A percentile compares a stretch with the other conserved stretches of the same genome.
Evolutionary conservation across 2,888 invertebrate genomes (phyloP).

Genomic region (Campaea margaritaria): DNA sequence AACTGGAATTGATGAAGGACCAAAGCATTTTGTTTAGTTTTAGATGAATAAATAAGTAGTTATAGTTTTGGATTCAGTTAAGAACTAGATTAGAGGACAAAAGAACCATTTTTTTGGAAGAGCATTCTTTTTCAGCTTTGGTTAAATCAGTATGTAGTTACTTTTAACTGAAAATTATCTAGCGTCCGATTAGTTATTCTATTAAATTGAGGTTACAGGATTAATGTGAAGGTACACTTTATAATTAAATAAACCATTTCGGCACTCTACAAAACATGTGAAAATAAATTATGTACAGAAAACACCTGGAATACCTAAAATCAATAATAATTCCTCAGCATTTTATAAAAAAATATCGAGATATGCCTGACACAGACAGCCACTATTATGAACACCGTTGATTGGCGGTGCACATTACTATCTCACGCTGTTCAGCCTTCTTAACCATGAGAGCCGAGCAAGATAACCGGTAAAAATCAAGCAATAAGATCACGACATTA

Average conservation of each 20-base stretch:
- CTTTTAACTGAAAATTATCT: conserved; percentile 44
- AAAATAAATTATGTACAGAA: conserved; percentile 26
- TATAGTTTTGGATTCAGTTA: too few relatives aligned
- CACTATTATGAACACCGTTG: not conserved
- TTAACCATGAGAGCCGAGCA: too few relatives aligned
- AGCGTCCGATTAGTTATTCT: conserved; percentile 27
- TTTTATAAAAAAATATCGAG: conserved; percentile 15
- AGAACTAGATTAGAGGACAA: too few relatives aligned
- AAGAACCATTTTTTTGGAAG: too few relatives aligned
- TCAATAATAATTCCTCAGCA: conserved; percentile 27
- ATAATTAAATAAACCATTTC: conserved; percentile 26
- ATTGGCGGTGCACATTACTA: not conserved
- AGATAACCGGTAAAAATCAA: too few relatives aligned
- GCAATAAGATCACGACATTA: too few relatives aligned
- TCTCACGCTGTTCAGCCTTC: too few relatives aligned
- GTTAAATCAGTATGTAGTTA: too few relatives aligned
- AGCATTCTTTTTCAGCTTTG: too few relatives aligned
- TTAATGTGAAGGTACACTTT: conserved; percentile 25
- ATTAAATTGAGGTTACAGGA: conserved; percentile 31
- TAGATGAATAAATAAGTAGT: too few relatives aligned
- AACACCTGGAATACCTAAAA: conserved; percentile 24
- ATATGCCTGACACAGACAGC: conserved; percentile 13
- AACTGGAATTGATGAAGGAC: too few relatives aligned
- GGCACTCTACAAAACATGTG: conserved; percentile 11
- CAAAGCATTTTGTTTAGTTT: not conserved